Evolutionary conservation across 2,113 vertebrate species (phyloP).

Genomic region (Tenrec ecaudatus): DNA sequence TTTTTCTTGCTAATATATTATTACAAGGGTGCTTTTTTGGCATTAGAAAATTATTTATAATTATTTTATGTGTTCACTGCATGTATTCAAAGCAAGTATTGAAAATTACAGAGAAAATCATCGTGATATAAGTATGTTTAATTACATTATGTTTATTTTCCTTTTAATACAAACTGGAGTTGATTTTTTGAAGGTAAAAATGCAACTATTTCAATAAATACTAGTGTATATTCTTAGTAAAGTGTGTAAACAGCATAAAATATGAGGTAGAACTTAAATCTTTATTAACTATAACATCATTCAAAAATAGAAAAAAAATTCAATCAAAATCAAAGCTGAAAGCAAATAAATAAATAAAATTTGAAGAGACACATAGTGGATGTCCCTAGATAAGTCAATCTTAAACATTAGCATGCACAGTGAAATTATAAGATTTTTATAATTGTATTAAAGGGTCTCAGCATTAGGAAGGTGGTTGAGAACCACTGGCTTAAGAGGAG

Average conservation of each 20-base stretch:
- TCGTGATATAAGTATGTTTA: background rate
- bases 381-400: background rate
- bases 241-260: background rate
- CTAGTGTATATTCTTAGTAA: background rate
- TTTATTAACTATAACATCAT: no score
- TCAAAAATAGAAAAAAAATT: no score
- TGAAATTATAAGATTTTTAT: rapidly evolving
- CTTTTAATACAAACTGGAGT: background rate
- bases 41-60: background rate
- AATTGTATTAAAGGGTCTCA: no score
- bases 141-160: background rate
- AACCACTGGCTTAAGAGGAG: no score
- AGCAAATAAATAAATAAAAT: background rate
- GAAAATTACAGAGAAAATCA: background rate
- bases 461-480: no score
- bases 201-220: background rate
- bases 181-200: constrained; percentile 32
- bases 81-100: background rate
- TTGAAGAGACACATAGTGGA: background rate
- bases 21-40: background rate
- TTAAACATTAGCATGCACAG: background rate
- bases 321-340: background rate
- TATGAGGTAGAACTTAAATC: background rate
- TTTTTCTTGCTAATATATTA: background rate
- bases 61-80: background rate